These are phyloP conservation scores for Drosophila sp. DNA, from an alignment of 1,140 invertebrate species.

Conservation along the genomic window DNA sequence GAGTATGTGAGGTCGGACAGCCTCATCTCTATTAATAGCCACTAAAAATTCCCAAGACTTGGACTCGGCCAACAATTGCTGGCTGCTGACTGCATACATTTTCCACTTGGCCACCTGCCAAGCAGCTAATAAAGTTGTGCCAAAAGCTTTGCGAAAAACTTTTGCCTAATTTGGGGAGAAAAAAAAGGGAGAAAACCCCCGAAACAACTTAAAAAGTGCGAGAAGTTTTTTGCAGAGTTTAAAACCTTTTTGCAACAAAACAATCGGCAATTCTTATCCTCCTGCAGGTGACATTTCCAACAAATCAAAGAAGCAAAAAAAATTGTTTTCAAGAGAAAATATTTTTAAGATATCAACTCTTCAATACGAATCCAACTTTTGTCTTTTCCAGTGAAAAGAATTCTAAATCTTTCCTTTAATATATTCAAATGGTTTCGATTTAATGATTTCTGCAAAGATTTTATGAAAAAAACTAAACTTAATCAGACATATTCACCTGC, in stretches of 20 bases:
- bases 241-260: slow-evolving; percentile 2
- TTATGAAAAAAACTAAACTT: background rate
- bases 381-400: no score
- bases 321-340: no score
- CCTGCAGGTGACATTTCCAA: slow-evolving; percentile 2
- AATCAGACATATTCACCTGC: background rate
- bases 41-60: slow-evolving; percentile 26
- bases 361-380: no score
- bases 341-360: no score
- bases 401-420: no score
- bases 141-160: slow-evolving; percentile 42
- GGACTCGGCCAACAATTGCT: slow-evolving; percentile 1
- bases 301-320: background rate
- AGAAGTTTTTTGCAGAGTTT: background rate
- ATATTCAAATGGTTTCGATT: no score
- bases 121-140: slow-evolving; percentile 66
- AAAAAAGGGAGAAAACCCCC: slow-evolving; percentile 18
- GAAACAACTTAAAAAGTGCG: slow-evolving; percentile 14
- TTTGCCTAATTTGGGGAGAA: slow-evolving; percentile 64
- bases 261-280: background rate
- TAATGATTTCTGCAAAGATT: background rate
- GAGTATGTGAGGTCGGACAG: background rate
- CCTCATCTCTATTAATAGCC: slow-evolving; percentile 47
- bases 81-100: slow-evolving; percentile 15
- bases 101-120: slow-evolving; percentile 64